phyloP scores from a whole-genome alignment of 2,113 vertebrate genomes.

The Hemibagrus wyckioides region DNA sequence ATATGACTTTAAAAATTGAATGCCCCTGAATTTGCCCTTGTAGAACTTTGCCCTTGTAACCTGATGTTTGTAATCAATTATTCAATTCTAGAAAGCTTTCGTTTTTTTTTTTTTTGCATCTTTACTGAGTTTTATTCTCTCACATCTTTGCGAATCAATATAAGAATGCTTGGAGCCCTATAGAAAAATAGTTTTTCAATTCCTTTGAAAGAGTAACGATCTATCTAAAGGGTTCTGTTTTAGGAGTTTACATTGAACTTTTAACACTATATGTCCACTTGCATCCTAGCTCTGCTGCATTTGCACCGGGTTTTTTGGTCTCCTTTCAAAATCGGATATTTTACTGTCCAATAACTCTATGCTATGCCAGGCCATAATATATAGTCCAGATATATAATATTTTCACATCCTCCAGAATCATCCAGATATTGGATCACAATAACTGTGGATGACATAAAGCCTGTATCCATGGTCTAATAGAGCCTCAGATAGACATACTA shows the following conservation, averaged over 20 bases:
- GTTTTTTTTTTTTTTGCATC: background rate
- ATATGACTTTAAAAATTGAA: conserved; percentile 6
- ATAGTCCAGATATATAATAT: background rate
- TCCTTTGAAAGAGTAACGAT: background rate
- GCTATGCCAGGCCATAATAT: background rate
- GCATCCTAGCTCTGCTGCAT: background rate
- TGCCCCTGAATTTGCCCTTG: conserved; percentile 34
- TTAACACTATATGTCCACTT: background rate
- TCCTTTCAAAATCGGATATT: too few relatives aligned
- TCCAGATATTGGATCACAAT: too few relatives aligned
- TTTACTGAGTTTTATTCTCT: background rate
- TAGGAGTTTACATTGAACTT: background rate
- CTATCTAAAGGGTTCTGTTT: background rate
- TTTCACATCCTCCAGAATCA: background rate
- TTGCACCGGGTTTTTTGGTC: too few relatives aligned
- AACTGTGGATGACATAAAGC: too few relatives aligned
- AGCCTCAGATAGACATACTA: background rate
- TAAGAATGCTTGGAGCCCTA: background rate
- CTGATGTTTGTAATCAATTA: conserved; percentile 8
- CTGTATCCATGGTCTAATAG: background rate
- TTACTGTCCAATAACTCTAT: background rate
- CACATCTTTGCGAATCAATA: background rate
- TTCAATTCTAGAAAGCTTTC: background rate
- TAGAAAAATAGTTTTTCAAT: background rate
- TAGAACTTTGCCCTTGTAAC: conserved; percentile 23